Base-by-base conservation (phyloP, 1,140 invertebrate genomes). In the Calliopsis andreniformis region DNA sequence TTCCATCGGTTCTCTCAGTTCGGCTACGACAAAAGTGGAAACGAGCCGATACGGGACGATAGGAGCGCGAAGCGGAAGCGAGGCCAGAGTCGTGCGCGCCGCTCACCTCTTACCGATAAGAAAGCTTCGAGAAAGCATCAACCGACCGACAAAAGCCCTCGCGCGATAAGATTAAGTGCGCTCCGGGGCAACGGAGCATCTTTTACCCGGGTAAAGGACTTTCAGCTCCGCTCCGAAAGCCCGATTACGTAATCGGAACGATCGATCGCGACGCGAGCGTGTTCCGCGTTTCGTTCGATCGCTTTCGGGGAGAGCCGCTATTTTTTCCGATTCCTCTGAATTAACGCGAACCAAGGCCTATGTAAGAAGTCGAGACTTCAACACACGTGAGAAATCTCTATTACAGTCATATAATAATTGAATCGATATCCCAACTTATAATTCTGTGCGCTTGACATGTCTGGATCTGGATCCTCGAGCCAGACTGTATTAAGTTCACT, bases 121-220 rank as follows among this genome's bases (percentile, higher is more conserved):
- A 84, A 76, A 84, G 70, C 82, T 84, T 49, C 59, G 67, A 69
- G 75, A 82, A 80, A 79, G 82, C 83, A 84, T 85, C 79, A 66
- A 79, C 58, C 61, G 72, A 43, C 77, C 80, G 82, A 83, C 78
- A 75, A 83, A 83, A 84, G 77, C 76, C 70, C 39, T 16, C 28
- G 25, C 55, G 47, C 64, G 87, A 88, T 88, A 87, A 88, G 87
- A 88, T 88, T 88, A 88, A 87, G 79, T 81, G 79, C 76, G 72
- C 55, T 61, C 28, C 43, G 72, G 72, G 68, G 78, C 79, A 72
- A 82, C 79, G 63, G 82, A 83, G 76, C 76, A 72, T 76, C 80
- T 51, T 83, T 71, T 71, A 59, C 58, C 25, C 39, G 42, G n/a
- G 16, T 10, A 10, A 20, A 47, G 10, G 30, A 76, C 28, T 64